Evolutionary conservation across 2,797 vertebrate genomes (phyloP).

Genomic region (Semaprochilodus insignis): DNA sequence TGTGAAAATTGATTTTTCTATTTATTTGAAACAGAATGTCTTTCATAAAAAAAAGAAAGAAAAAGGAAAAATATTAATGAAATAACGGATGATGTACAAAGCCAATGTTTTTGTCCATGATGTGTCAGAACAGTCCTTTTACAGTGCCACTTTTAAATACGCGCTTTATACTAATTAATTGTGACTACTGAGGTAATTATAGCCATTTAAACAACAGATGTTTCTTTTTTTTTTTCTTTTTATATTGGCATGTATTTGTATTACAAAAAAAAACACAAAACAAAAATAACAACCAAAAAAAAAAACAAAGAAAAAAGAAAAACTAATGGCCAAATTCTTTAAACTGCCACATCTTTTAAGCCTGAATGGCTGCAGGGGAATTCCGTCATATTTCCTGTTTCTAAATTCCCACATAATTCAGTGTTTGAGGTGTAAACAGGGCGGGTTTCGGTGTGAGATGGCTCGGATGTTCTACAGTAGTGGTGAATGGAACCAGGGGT

Average conservation of each 20-base stretch:
- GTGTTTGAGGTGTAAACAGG: not conserved
- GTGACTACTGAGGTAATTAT: conserved; percentile 65
- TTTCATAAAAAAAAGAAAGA: conserved; percentile 37
- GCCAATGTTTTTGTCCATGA: conserved; percentile 39
- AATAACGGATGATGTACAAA: conserved; percentile 17
- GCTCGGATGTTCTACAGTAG: not conserved
- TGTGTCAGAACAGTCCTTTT: conserved; percentile 47
- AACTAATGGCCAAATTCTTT: conserved; percentile 1
- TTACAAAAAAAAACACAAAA: not conserved
- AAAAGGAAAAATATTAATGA: not conserved
- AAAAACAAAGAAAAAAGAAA: too few species aligned
- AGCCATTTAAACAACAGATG: conserved; percentile 33
- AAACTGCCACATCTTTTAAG: conserved; percentile 35
- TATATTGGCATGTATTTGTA: conserved; percentile 27
- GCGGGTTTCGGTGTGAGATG: not conserved
- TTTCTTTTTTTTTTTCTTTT: conserved; percentile 2
- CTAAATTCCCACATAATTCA: not conserved
- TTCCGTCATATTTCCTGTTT: conserved; percentile 14
- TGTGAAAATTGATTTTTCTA: conserved; percentile 55
- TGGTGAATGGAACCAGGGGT: not conserved
- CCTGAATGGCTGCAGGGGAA: not conserved
- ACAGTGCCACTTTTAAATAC: conserved; percentile 55
- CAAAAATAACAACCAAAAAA: too few species aligned
- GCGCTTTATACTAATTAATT: conserved; percentile 67
- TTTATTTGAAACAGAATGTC: conserved; percentile 62